Evolutionary conservation across 2,888 invertebrate genomes (phyloP), one percentile per base, ranked within the genome.

Genomic region (Callimorpha dominula): DNA sequence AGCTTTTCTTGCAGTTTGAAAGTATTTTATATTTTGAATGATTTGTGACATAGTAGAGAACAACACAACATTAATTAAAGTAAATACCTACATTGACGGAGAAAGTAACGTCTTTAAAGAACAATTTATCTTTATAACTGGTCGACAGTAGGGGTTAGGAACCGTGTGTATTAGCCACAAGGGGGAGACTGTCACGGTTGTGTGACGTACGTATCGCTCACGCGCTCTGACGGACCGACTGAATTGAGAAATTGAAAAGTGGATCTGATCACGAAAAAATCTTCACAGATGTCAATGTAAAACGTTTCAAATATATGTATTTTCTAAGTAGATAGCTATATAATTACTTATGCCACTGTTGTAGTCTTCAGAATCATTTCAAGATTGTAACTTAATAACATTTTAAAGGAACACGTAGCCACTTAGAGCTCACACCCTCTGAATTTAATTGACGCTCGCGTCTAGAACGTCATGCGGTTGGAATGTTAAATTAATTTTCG

Each of bases 171-270:
- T 76, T 72, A 74, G 78, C 76, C 81, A 74, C 85, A 68, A 80
- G 82, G 78, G 85, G 79, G 79, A 72, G 78, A 77, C 90, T 91
- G 93, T 93, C 93, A 90, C 86, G 78, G 78, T 78, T 84, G 82
- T 84, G 87, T 88, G 90, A 90, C 88, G 87, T 87, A 89, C 88
- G 89, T 91, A 94, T 94, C 93, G 90, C 91, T 94, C 94, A 95
- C 91, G 81, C 89, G 89, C 82, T 83, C 87, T 89, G 94, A 94
- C 94, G 92, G 91, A 92, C 91, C 93, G 91, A 93, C 91, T 94
- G 92, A 92, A 90, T 93, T 93, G 93, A 91, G 92, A 95, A 95
- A 95, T 95, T 93, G 93, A 94, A 94, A 91, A 88, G 90, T 88
- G 88, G 88, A 86, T 81, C 86, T 87, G 89, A 91, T 91, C 90